A percentile compares a stretch with the other conserved stretches of the same genome.
These are phyloP conservation scores for Panzeria rudis DNA, from an alignment of 2,888 invertebrate genomes.

Conservation along the genomic window DNA sequence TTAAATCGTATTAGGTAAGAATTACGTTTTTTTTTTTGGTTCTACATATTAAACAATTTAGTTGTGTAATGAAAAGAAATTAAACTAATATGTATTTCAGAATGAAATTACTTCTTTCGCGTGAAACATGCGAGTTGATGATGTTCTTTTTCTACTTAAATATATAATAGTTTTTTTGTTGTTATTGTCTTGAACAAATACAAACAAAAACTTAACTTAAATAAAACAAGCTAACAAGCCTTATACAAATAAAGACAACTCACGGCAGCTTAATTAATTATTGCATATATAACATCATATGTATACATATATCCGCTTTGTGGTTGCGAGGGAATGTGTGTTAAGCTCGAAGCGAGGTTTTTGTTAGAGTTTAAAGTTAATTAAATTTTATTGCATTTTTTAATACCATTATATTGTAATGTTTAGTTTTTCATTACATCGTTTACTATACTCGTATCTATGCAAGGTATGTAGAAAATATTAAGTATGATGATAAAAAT, in stretches of 20 bases:
- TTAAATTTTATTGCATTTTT: background rate
- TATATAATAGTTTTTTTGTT: background rate
- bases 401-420: background rate
- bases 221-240: constrained; percentile 15
- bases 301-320: background rate
- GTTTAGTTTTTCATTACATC: background rate
- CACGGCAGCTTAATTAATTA: constrained; percentile 36
- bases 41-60: background rate
- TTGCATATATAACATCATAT: background rate
- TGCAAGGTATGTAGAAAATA: background rate
- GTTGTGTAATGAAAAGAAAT: background rate
- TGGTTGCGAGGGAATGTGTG: background rate
- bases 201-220: constrained; percentile 22
- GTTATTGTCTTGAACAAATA: background rate
- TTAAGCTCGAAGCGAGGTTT: background rate
- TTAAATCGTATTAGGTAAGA: background rate
- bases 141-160: too few species aligned
- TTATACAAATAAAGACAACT: background rate
- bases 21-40: background rate
- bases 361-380: background rate
- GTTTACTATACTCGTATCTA: background rate
- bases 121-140: constrained; percentile 53
- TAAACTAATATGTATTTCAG: constrained; percentile 22
- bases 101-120: constrained; percentile 36
- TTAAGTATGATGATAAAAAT: constrained; percentile 6